Evolutionary conservation across 2,888 invertebrate species (phyloP), one percentile per base, ranked within the genome.

Genomic region (Sphaerophoria taeniata): DNA sequence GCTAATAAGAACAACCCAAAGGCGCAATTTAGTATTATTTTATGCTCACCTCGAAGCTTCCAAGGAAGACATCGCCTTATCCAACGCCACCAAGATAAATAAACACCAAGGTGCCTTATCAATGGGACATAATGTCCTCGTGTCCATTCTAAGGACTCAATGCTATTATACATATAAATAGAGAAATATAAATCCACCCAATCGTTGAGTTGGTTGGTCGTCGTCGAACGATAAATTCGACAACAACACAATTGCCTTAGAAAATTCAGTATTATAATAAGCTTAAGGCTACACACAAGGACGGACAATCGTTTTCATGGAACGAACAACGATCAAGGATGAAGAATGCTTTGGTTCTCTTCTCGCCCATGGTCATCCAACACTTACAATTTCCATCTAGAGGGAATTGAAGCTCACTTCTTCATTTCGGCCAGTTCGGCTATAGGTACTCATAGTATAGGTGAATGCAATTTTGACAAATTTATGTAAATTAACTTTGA

Each of bases 401-500:
- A 24, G 24, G 24, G 24, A 24, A 24, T 24, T 6, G 0, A 39
- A 12, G 43, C 51, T 12, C n/a, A 39, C 24, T 34, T 16, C 33
- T 33, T 49, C 33, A 14, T 14, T n/a, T 39, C 51, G 24, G 39
- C 47, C 39, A 3, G 43, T 6, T 43, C 43, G 43, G 4, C 6
- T 24, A 39, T 39, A 39, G 6, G 6, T 7, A 43, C 39, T 43
- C 39, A n/a, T 2, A 53, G 60, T n/a, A 47, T 49, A 73, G 75
- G 51, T 69, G 56, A 82, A 75, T 79, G 84, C 84, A 80, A 84
- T 84, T 83, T 84, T 84, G 84, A 80, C 84, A 84, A 84, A 84
- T 84, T 80, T 84, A 84, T 84, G 84, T 75, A 84, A 84, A 84
- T 84, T 80, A 76, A 80, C 80, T 71, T 75, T 84, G 84, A 84